These are phyloP conservation scores for Zootoca vivipara DNA, from an alignment of 2,113 vertebrate genomes.

Conservation along the genomic window DNA sequence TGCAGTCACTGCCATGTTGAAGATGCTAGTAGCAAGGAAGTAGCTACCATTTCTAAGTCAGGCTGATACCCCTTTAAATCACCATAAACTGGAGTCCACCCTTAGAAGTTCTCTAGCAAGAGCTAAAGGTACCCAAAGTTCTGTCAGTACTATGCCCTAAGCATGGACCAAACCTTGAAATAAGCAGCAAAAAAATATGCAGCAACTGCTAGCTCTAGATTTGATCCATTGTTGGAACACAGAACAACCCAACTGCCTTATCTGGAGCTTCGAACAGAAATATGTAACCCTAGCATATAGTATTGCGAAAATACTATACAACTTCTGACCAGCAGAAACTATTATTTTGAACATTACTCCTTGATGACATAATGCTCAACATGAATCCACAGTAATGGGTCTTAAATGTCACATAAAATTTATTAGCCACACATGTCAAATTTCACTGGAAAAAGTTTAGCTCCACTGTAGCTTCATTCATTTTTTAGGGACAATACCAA, in stretches of 20 bases:
- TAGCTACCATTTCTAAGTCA: not conserved
- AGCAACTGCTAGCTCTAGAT: not conserved
- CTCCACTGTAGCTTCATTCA: accelerated
- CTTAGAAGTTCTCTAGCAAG: not conserved
- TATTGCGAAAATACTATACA: too few relatives aligned
- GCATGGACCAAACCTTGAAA: not conserved
- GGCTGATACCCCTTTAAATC: not conserved
- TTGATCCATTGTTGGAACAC: not conserved
- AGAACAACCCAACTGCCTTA: not conserved
- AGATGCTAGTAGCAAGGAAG: not conserved
- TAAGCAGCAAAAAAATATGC: not conserved
- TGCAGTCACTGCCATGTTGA: not conserved
- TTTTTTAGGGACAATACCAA: not conserved
- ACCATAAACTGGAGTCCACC: not conserved
- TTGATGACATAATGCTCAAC: too few relatives aligned
- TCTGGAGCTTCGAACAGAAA: not conserved
- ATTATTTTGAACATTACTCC: not conserved
- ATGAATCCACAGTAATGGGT: too few relatives aligned
- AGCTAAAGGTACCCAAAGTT: not conserved
- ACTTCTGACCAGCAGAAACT: not conserved
- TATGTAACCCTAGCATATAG: not conserved
- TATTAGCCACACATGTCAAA: not conserved
- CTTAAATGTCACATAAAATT: not conserved
- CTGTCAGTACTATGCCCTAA: not conserved
- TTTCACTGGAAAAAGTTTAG: accelerated